Conservation (phyloP, 2,888 invertebrate genomes). For the Heliconius ethilla region DNA sequence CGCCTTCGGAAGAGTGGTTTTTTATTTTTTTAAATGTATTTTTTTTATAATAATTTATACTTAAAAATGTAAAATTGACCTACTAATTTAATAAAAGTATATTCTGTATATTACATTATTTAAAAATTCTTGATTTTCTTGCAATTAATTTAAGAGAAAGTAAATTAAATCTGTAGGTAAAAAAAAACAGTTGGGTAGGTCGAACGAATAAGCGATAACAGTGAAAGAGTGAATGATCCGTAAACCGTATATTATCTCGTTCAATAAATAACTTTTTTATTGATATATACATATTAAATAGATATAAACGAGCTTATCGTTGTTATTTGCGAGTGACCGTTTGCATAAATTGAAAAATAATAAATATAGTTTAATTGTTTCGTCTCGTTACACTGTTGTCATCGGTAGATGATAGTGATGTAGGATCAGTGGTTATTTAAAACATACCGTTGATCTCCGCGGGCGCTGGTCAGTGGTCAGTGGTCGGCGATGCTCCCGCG, state of each 20-base stretch:
- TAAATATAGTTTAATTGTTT: no score
- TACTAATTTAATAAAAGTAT: no score
- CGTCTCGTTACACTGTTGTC: background rate
- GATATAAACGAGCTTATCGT: constrained; percentile 55
- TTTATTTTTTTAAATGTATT: no score
- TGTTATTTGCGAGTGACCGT: constrained; percentile 16
- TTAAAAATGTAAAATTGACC: no score
- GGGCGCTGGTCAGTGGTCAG: constrained; percentile 11
- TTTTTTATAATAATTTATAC: no score
- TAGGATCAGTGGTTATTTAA: constrained; percentile 21
- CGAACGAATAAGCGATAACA: constrained; percentile 70
- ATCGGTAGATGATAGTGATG: background rate
- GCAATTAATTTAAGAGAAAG: background rate
- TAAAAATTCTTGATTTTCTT: background rate
- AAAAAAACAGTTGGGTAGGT: constrained; percentile 66
- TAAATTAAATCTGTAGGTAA: constrained; percentile 58
- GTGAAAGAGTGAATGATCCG: constrained; percentile 63
- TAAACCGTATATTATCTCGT: constrained; percentile 51
- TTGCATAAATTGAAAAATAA: constrained; percentile 10
- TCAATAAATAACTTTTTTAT: constrained; percentile 62
- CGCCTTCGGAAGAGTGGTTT: no score
- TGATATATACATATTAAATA: constrained; percentile 50
- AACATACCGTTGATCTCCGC: constrained; percentile 26
- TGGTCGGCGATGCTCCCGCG: constrained; percentile 26
- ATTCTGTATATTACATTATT: no score